These are phyloP conservation scores for Rhabdomys dilectus DNA, from an alignment of 2,113 vertebrate species.

Conservation along the genomic window DNA sequence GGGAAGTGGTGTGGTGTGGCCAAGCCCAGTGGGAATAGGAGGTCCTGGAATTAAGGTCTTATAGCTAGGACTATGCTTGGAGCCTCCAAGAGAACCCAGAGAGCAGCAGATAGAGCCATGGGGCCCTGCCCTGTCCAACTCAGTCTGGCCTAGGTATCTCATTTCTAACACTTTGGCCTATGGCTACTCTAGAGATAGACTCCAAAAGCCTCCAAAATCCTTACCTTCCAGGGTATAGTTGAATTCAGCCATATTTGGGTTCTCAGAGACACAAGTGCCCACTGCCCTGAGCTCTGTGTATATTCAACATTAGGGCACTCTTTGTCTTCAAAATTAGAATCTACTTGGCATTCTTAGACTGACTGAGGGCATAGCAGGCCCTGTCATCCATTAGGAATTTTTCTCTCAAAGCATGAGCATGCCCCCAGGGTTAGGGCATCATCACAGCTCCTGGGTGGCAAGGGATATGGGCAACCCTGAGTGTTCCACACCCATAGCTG, in stretches of 20 bases:
- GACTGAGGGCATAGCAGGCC: rapidly evolving
- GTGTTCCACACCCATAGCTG: no score
- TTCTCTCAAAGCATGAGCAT: not conserved
- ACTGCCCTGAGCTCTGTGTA: not conserved
- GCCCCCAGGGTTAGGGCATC: not conserved
- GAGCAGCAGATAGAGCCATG: not conserved
- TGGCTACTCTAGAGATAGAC: not conserved
- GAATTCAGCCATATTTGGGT: not conserved
- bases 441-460: not conserved
- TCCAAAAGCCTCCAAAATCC: not conserved
- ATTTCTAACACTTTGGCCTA: not conserved
- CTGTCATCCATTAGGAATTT: not conserved
- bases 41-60: not conserved
- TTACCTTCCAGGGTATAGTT: rapidly evolving
- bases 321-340: not conserved
- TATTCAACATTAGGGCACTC: rapidly evolving
- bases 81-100: not conserved
- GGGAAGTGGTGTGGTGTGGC: not conserved
- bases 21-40: not conserved
- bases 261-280: not conserved
- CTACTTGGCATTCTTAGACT: not conserved
- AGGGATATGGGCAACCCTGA: not conserved
- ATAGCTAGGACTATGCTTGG: not conserved
- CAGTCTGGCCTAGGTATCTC: no score
- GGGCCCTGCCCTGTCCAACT: not conserved